Base-by-base conservation (phyloP, 2,113 vertebrate species). In the Pelecanoides urinatrix region DNA sequence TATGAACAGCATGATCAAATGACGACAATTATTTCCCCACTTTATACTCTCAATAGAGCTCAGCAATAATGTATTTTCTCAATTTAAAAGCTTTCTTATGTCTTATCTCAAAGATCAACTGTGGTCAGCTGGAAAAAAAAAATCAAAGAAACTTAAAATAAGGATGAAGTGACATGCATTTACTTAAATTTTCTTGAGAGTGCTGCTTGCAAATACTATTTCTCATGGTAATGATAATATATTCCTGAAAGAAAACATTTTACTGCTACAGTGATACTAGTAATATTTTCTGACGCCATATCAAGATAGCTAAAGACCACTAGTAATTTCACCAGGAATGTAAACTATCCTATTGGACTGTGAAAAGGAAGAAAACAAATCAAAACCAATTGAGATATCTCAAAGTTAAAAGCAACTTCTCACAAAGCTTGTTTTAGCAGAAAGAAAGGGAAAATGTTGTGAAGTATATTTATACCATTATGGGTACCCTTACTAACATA, bases 41-140 rank as follows among this genome's bases (percentile, higher is more conserved):
- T 86, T 90, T 75, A 45, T 70, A 16, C 7, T 90, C 67, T 85
- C 70, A 72, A 21, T 25, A 70, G 49, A 94, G 53, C 42, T 85
- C 47, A 86, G 58, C 23, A 76, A 38, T 87, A 92, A 79, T 3
- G 2, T 58, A 66, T 87, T 96, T 81, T 94, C 89, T 96, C 50
- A 47, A 19, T 94, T 89, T 89, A 52, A 91, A 92, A 92, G 23
- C n/a, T 88, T 92, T 91, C 47, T 94, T 72, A 56, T 84, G 55
- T 76, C 53, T 94, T 92, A 92, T 87, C 73, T 72, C 90, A 92
- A 91, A 81, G 70, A 92, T 96, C 88, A 89, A 21, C 32, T 42
- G 40, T 65, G 47, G 68, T 78, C 73, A 96, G 44, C 42, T 36
- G 81, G 65, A 86, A 89, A 91, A 95, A 90, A 90, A 75, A 81